These are phyloP conservation scores for Lophura nycthemera DNA, from an alignment of 2,113 vertebrate genomes.

Conservation along the genomic window DNA sequence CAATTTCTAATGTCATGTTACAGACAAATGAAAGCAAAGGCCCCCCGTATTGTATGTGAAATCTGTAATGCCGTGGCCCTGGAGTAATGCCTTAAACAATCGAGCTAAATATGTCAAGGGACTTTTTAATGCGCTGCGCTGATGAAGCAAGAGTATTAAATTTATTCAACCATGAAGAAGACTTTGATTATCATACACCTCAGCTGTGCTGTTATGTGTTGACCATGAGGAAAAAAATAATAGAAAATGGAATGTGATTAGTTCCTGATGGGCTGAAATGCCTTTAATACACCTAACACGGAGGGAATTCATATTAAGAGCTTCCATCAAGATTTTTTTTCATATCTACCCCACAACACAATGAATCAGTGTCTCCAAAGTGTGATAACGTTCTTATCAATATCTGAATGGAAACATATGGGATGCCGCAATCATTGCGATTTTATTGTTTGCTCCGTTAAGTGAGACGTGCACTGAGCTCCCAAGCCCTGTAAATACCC, in stretches of 20 bases:
- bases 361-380: constrained; percentile 41
- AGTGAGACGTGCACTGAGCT: not conserved
- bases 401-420: constrained; percentile 46
- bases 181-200: constrained; percentile 79
- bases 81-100: constrained; percentile 74
- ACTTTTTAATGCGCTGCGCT: constrained; percentile 74
- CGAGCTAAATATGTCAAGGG: constrained; percentile 75
- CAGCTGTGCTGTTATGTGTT: constrained; percentile 65
- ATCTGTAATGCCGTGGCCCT: constrained; percentile 57
- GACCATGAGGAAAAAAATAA: constrained; percentile 60
- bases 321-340: constrained; percentile 33
- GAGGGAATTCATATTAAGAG: constrained; percentile 65
- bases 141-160: constrained; percentile 79
- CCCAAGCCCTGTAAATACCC: not conserved
- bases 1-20: constrained; percentile 68
- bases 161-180: constrained; percentile 78
- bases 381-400: constrained; percentile 52
- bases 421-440: constrained; percentile 7
- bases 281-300: constrained; percentile 61
- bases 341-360: constrained; percentile 34
- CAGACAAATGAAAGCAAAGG: constrained; percentile 55
- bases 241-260: constrained; percentile 81
- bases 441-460: not conserved
- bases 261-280: constrained; percentile 76
- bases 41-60: constrained; percentile 51